Evolutionary conservation across 2,888 invertebrate species (phyloP).

Genomic region (Plebejus melissa): DNA sequence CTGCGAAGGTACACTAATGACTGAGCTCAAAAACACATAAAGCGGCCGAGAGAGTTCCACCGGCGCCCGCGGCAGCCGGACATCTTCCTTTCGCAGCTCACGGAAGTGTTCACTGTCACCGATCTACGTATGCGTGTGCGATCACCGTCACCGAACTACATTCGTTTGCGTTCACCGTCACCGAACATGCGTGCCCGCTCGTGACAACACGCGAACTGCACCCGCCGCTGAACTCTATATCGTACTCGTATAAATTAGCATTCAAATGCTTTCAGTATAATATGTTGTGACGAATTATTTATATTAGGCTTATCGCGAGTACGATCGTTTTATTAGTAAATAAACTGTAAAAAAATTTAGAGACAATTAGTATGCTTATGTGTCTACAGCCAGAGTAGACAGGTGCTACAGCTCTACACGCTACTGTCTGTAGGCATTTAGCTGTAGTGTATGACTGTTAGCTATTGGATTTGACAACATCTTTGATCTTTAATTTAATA

Average conservation of each 20-base stretch:
- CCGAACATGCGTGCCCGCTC: slow-evolving; percentile 36
- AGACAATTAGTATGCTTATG: neutral
- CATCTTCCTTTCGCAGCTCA: slow-evolving; percentile 45
- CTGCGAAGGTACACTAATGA: slow-evolving; percentile 50
- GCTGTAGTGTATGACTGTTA: too few relatives aligned
- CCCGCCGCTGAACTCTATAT: slow-evolving; percentile 37
- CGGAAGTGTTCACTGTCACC: slow-evolving; percentile 34
- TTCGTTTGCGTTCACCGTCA: slow-evolving; percentile 30
- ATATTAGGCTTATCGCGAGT: neutral
- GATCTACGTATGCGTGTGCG: slow-evolving; percentile 34
- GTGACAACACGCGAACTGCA: slow-evolving; percentile 40
- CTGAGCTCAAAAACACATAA: slow-evolving; percentile 42
- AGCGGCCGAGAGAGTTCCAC: slow-evolving; percentile 48
- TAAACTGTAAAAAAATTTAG: neutral
- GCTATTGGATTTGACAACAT: too few relatives aligned
- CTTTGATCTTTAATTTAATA: too few relatives aligned
- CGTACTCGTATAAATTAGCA: slow-evolving; percentile 49
- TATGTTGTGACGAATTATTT: slow-evolving; percentile 15
- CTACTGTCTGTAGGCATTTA: too few relatives aligned
- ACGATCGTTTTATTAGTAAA: slow-evolving; percentile 1
- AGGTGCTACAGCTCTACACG: too few relatives aligned
- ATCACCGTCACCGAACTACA: slow-evolving; percentile 34
- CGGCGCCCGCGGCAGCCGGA: slow-evolving; percentile 40
- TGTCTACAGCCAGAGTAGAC: neutral
- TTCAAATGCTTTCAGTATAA: slow-evolving; percentile 36